phyloP scores from a whole-genome alignment of 2,797 vertebrate species.

The Crocidura indochinensis region DNA sequence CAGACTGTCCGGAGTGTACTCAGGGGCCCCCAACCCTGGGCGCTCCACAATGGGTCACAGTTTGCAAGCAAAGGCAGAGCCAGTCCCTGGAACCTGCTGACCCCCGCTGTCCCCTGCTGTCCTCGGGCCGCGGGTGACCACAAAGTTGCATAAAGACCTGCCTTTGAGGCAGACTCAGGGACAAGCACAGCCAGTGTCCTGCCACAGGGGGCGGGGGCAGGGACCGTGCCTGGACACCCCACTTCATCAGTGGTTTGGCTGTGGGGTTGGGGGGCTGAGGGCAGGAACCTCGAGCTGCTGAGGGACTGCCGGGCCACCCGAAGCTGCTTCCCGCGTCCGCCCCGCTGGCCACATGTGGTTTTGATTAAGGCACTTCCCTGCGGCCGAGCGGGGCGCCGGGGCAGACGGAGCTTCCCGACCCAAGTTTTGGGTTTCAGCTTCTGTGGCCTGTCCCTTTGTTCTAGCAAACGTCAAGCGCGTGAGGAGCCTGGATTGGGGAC shows the following conservation, averaged over 20 bases:
- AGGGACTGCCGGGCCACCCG: neutral
- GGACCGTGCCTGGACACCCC: neutral
- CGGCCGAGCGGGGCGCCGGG: constrained; percentile 11
- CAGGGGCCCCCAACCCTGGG: neutral
- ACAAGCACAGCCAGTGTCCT: constrained; percentile 48
- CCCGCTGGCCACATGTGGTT: constrained; percentile 71
- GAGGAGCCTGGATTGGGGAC: constrained; percentile 28
- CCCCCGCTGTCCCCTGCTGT: neutral
- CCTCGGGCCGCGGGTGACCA: neutral
- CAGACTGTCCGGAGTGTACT: accelerated
- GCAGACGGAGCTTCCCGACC: constrained; percentile 30
- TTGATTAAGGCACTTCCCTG: constrained; percentile 74
- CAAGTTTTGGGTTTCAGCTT: constrained; percentile 87
- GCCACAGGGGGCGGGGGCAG: neutral
- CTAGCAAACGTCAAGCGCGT: constrained; percentile 76
- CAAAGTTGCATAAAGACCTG: constrained; percentile 71
- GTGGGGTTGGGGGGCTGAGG: neutral
- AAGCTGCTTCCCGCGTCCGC: neutral
- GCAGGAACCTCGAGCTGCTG: neutral
- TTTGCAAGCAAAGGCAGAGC: neutral
- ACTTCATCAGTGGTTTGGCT: neutral
- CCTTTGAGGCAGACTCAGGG: constrained; percentile 52
- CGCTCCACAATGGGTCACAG: neutral
- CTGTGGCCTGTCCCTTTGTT: constrained; percentile 85
- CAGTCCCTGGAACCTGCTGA: neutral